Base-by-base conservation (phyloP, 2,113 vertebrate species). In the Calyptommatus sinebrachiatus region DNA sequence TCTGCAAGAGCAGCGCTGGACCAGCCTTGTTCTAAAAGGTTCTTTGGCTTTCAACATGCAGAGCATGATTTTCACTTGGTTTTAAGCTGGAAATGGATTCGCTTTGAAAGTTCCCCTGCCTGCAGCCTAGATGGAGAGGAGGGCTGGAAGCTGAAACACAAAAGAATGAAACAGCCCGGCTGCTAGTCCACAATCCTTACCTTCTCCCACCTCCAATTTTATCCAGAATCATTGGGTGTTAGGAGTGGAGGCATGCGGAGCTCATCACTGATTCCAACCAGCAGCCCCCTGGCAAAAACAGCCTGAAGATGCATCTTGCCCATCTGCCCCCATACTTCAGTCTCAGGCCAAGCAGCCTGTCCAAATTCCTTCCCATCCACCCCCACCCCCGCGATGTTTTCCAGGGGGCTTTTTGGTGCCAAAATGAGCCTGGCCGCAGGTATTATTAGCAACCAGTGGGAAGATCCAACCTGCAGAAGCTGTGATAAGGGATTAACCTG, bases 401-500 rank as follows among this genome's bases (percentile, higher is more conserved):
- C n/a, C 4, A 12, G 1, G 21, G 26, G 10, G 3, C 61, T 16
- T 41, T 48, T 73, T 35, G 35, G 29, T 7, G 16, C 71, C 78
- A 28, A 9, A 28, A 29, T 7, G n/a, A 66, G 26, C 18, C 62
- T 26, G 50, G 6, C 48, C 11, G 9, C 29, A 57, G 78, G 16
- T 45, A 22, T 80, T 72, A 68, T 74, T 74, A 57, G 48, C 71
- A 68, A 71, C 63, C 63, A 21, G 24, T 35, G 63, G 63, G 26
- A 80, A 24, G 62, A 74, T 73, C 63, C 71, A 73, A 14, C 71
- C 79, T 80, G 79, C 79, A 80, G 29, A 80, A 26, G 71, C 71
- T 29, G 71, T 4, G 79, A 80, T 80, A 80, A 80, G 79, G 79
- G 71, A 80, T 80, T 80, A 74, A 80, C 71, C 71, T 80, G 79